phyloP scores from a whole-genome alignment of 2,797 vertebrate genomes.

The Selene dorsalis region DNA sequence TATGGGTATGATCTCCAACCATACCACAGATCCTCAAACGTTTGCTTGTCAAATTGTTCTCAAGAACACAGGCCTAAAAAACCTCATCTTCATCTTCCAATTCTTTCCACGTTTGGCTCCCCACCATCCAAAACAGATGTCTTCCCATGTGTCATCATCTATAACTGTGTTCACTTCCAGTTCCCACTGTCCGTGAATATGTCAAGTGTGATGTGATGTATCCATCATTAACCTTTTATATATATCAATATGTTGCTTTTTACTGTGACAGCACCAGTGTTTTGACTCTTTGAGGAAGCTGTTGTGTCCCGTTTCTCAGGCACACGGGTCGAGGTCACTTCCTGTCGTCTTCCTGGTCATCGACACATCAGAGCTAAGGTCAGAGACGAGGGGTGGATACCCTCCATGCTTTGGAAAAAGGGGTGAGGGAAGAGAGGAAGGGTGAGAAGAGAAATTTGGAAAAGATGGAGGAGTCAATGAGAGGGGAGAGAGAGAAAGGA shows the following conservation, averaged over 20 bases:
- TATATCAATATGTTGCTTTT: neutral
- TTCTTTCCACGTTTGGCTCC: too few relatives aligned
- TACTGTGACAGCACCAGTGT: neutral
- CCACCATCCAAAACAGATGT: too few relatives aligned
- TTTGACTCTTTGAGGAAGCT: neutral
- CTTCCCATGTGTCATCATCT: too few relatives aligned
- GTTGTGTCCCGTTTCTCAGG: neutral
- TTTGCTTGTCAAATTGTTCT: too few relatives aligned
- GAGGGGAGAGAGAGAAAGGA: neutral
- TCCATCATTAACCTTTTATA: too few relatives aligned
- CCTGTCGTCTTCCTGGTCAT: constrained; percentile 62
- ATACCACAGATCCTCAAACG: too few relatives aligned
- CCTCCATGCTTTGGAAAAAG: neutral
- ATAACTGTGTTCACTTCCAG: too few relatives aligned
- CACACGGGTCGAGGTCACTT: constrained; percentile 53
- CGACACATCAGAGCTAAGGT: constrained; percentile 24
- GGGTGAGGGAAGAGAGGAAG: neutral
- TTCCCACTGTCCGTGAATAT: too few relatives aligned
- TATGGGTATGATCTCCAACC: too few relatives aligned
- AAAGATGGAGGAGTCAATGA: neutral
- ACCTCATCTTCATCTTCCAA: too few relatives aligned
- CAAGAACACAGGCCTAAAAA: too few relatives aligned
- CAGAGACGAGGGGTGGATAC: constrained; percentile 5
- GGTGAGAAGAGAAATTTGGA: neutral
- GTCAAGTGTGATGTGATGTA: too few relatives aligned